These are phyloP conservation scores for Orthonevra nobilis DNA, from an alignment of 2,888 invertebrate genomes.

Conservation along the genomic window DNA sequence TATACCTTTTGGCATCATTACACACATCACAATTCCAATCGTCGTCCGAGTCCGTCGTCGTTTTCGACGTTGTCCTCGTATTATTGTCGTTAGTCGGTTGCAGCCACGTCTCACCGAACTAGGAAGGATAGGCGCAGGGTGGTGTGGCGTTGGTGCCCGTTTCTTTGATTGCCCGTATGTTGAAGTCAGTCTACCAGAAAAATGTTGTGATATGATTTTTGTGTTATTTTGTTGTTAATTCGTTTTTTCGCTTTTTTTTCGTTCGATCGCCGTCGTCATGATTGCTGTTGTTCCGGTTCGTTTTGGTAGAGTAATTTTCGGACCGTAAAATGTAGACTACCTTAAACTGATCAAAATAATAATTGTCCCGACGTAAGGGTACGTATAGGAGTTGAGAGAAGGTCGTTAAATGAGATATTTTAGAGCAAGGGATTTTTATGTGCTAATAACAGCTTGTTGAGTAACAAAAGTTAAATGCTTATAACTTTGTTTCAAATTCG, in stretches of 20 bases:
- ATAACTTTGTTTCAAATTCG: not conserved
- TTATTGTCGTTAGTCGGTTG: slow-evolving; percentile 46
- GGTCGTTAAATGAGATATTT: slow-evolving; percentile 33
- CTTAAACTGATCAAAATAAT: slow-evolving; percentile 13
- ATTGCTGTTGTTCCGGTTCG: slow-evolving; percentile 69
- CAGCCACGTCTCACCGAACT: too few relatives aligned
- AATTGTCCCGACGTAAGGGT: slow-evolving; percentile 30
- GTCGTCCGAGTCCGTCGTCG: slow-evolving; percentile 39
- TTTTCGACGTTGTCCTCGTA: slow-evolving; percentile 55
- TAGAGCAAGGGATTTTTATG: not conserved
- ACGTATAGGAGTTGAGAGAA: slow-evolving; percentile 36
- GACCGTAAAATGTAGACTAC: slow-evolving; percentile 36
- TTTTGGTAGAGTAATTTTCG: slow-evolving; percentile 46
- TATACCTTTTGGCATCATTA: slow-evolving; percentile 66
- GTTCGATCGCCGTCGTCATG: slow-evolving; percentile 41
- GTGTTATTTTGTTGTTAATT: slow-evolving; percentile 32
- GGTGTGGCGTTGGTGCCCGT: slow-evolving; percentile 18
- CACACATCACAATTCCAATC: slow-evolving; percentile 61
- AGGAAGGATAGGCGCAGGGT: slow-evolving; percentile 43
- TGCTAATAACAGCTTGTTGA: slow-evolving; percentile 9
- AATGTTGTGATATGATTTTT: slow-evolving; percentile 27
- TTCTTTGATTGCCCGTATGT: slow-evolving; percentile 54
- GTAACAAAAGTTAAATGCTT: not conserved
- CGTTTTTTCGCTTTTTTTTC: slow-evolving; percentile 30
- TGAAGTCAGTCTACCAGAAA: slow-evolving; percentile 51